Evolutionary conservation across 2,888 invertebrate species (phyloP), one percentile per base, ranked within the genome.

Genomic region (Tinea semifulvella): DNA sequence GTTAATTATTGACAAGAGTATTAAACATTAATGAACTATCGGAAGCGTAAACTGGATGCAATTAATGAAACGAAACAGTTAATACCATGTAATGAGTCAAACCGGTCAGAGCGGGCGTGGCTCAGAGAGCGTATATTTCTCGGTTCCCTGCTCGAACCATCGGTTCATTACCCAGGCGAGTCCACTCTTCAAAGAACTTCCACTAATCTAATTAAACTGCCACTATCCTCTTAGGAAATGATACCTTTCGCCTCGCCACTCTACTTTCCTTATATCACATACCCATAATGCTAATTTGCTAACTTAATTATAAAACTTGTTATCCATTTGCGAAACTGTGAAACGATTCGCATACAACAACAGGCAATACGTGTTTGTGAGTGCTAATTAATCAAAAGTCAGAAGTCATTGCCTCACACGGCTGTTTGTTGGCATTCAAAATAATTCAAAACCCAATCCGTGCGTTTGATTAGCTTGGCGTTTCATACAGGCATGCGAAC

Each of bases 381-480:
- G 61, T 61, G 61, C 56, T 65, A 68, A 69, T 68, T 58, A 69
- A 70, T 69, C 66, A 70, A 71, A 63, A 65, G 61, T 55, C 62
- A 67, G 63, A 60, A 73, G 70, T 68, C 71, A 66, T 67, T 68
- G 69, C 60, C 67, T 69, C 55, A 60, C 13, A 18, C 10, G 18
- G 14, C 54, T 52, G 56, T 54, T 57, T 58, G 70, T 69, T 65
- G 69, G 72, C 66, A 67, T 66, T 65, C 67, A 65, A 71, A 72
- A 71, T 26, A 3, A 26, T 11, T 26, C 26, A 26, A 22, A 22
- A 8, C 8, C 10, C 7, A 26, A 26, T 26, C 11, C 26, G 63
- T 60, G 63, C n/a, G n/a, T n/a, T n/a, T n/a, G n/a, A n/a, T n/a
- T n/a, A n/a, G n/a, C n/a, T n/a, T n/a, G n/a, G n/a, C n/a, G n/a